Evolutionary conservation across 1,140 invertebrate genomes (phyloP), one percentile per base, ranked within the genome.

Genomic region (Alviniconcha marisindica): DNA sequence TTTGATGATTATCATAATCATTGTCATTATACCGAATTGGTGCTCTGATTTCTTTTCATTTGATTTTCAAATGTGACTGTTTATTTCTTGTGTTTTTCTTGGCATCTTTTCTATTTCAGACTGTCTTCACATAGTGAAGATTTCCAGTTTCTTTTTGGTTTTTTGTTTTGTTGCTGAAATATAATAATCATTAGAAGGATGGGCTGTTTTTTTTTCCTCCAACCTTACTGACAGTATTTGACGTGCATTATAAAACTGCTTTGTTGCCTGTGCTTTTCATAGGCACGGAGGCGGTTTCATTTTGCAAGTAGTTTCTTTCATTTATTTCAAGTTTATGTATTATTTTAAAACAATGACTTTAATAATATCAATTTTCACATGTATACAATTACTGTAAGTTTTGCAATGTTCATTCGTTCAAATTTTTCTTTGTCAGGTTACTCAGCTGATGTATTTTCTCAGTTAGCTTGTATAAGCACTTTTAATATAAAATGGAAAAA

Each of bases 341-440:
- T 90, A 88, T 90, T 91, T 90, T 92, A 89, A 85, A 88, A 89
- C 85, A 88, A 89, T 85, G 85, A 86, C 88, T 86, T 85, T 87
- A 84, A 85, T 87, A 84, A 87, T 85, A 84, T 88, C 86, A 87
- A 88, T 91, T 92, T 90, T 91, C 89, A 89, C 87, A 85, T 90
- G 88, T 90, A 90, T 87, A 87, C 83, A 54, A 78, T 84, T 81
- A 77, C 40, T 84, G 88, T 84, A 86, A 89, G 85, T 87, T 89
- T 89, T 88, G 86, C 87, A 88, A 90, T 89, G 84, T 88, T 89
- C 69, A 24, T 40, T 76, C 33, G 44, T 76, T 76, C 60, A 69
- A 12, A 31, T 7, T 79, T 78, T 88, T 89, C 74, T 79, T 84
- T 44, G 33, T 66, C 56, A 40, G 36, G 77, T 63, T 85, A 81